Percentiles rank a stretch among this genome's conserved stretches.
These are phyloP conservation scores for Siniperca undulata DNA, from an alignment of 2,797 vertebrate genomes.

Conservation along the genomic window DNA sequence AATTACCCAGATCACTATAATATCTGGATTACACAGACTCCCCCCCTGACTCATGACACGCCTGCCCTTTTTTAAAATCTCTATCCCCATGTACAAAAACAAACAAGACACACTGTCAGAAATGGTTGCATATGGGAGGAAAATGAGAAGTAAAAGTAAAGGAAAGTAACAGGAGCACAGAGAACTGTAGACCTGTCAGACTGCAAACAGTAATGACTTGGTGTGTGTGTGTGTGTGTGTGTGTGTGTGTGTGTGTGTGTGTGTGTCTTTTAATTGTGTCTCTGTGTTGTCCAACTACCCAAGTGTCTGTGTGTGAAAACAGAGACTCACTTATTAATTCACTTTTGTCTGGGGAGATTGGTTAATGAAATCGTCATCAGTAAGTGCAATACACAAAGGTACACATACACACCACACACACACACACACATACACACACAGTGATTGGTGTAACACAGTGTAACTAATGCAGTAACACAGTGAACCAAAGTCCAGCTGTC, in stretches of 20 bases:
- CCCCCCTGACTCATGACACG: conserved; percentile 35
- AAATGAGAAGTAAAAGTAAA: neutral
- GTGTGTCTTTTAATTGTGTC: neutral
- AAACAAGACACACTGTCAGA: neutral
- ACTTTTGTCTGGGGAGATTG: conserved; percentile 6
- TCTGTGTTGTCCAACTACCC: neutral
- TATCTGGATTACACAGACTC: conserved; percentile 70
- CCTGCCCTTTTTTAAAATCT: conserved; percentile 17
- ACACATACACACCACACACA: neutral
- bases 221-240: neutral
- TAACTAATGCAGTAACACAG: conserved; percentile 59
- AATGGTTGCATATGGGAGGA: neutral
- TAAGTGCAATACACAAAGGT: conserved; percentile 4
- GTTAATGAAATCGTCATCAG: conserved; percentile 47
- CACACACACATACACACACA: conserved; percentile 22
- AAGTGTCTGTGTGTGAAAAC: conserved; percentile 18
- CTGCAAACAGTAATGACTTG: neutral
- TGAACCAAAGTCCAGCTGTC: conserved; percentile 80
- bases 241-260: neutral
- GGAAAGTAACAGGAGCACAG: no score
- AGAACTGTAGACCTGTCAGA: neutral
- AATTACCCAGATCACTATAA: conserved; percentile 76
- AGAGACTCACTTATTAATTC: conserved; percentile 19
- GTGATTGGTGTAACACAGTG: conserved; percentile 55
- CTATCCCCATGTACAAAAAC: neutral